Evolutionary conservation across 2,888 invertebrate genomes (phyloP), one percentile per base, ranked within the genome.

Genomic region (Drosophila paramelanica): DNA sequence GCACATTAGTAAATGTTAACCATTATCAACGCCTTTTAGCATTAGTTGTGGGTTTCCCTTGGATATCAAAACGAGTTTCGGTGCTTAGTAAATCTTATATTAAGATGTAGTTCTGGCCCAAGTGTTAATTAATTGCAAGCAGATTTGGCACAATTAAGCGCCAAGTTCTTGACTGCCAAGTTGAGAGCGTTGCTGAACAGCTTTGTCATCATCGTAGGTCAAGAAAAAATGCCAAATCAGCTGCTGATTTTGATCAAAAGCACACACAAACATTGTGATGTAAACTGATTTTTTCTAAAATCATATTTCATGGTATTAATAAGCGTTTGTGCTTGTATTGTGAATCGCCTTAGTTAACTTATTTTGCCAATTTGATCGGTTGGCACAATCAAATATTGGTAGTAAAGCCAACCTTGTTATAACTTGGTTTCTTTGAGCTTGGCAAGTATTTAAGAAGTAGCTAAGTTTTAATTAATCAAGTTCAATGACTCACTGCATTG

Each of bases 171-270:
- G 7, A 3, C 45, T 4, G 25, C n/a, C 4, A 7, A 45, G 8
- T n/a, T 41, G 41, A 17, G 8, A 42, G 20, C 42, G 4, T 1
- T 20, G 20, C 42, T 20, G 6, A 53, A 25, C 13, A 36, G 55
- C 55, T 23, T n/a, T 5, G 55, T 55, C 55, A 55, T 55, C 55
- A 14, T 14, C 23, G 55, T 55, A 55, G 55, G 55, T 55, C 55
- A 55, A 45, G 55, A 46, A 45, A 11, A 31, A 27, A 25, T 39
- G 42, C 31, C 11, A 23, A 53, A 53, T 53, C 42, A 36, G 14
- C 13, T 55, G 55, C 36, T 36, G 53, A 43, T 43, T 36, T 36
- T 45, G 36, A 55, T 45, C 55, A 23, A 45, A 33, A 53, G 31
- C 33, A 17, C 14, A n/a, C 43, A 45, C 36, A 45, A 27, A 27